phyloP scores from a whole-genome alignment of 2,888 invertebrate species.

The Yponomeuta malinellus region DNA sequence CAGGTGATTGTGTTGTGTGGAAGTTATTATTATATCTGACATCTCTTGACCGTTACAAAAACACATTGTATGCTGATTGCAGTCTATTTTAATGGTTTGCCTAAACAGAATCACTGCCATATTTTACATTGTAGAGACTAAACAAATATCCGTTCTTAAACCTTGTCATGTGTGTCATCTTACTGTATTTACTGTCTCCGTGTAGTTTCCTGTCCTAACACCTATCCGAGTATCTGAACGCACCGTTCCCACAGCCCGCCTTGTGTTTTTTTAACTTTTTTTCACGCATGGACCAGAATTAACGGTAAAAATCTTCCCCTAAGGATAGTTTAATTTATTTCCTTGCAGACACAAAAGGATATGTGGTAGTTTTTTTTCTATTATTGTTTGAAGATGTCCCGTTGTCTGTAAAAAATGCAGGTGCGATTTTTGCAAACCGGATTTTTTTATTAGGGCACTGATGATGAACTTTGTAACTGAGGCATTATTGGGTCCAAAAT shows the following conservation, averaged over 20 bases:
- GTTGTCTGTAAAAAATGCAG: conserved; percentile 37
- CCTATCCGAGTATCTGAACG: conserved; percentile 43
- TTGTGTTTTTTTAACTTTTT: conserved; percentile 45
- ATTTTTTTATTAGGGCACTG: conserved; percentile 6
- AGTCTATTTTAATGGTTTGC: too few species aligned
- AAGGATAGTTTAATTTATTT: conserved; percentile 72
- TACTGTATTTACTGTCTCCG: conserved; percentile 63
- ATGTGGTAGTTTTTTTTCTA: conserved; percentile 48
- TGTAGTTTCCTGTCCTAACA: conserved; percentile 53
- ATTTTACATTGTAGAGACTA: conserved; percentile 43
- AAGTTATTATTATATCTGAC: too few species aligned
- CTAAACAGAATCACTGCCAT: conserved; percentile 33
- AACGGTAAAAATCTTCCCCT: conserved; percentile 72
- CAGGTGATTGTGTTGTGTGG: too few species aligned
- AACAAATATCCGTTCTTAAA: conserved; percentile 56
- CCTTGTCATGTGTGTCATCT: conserved; percentile 46
- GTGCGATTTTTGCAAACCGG: conserved; percentile 28
- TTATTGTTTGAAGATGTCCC: conserved; percentile 48
- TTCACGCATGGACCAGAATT: conserved; percentile 61
- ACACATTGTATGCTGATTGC: too few species aligned
- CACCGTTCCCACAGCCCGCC: conserved; percentile 64
- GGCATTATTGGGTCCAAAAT: too few species aligned
- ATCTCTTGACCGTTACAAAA: too few species aligned
- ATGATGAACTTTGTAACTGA: background rate
- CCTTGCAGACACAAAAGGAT: conserved; percentile 56